phyloP scores from a whole-genome alignment of 2,888 invertebrate species.

The Heliconius aoede region DNA sequence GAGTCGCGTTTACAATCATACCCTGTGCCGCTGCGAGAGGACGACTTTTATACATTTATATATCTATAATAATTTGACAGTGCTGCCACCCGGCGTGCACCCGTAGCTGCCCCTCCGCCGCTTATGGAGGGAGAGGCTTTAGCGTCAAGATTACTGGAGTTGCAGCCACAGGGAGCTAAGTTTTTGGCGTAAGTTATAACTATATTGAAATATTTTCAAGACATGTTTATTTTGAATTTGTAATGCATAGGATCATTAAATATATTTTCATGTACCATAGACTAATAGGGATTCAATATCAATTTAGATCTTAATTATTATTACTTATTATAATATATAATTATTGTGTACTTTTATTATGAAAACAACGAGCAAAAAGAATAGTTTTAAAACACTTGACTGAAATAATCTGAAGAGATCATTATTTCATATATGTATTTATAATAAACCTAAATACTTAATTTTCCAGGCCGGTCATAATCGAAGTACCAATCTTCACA shows the following conservation, averaged over 20 bases:
- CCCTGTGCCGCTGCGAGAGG: not conserved
- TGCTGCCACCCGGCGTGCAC: constrained; percentile 74
- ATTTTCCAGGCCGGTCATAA: constrained; percentile 90
- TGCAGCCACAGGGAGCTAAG: constrained; percentile 97
- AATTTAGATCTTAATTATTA: too few species aligned
- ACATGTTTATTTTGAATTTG: not conserved
- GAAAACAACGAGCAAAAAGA: not conserved
- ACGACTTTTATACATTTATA: not conserved
- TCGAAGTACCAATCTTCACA: constrained; percentile 99
- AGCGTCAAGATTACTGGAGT: constrained; percentile 95
- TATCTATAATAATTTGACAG: constrained; percentile 51
- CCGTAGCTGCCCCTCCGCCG: constrained; percentile 93
- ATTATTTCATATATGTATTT: too few species aligned
- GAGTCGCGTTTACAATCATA: too few species aligned
- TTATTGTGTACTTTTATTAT: not conserved
- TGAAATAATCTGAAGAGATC: too few species aligned
- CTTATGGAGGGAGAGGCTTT: constrained; percentile 99
- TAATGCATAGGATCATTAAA: not conserved
- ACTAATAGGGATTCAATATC: too few species aligned
- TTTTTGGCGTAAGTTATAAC: constrained; percentile 92
- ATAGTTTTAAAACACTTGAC: not conserved
- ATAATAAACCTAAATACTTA: not conserved
- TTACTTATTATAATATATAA: too few species aligned
- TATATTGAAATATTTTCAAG: constrained; percentile 2
- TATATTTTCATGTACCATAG: not conserved